A percentile compares a stretch with the other conserved stretches of the same genome.
Evolutionary conservation across 2,888 invertebrate species (phyloP).

Genomic region (Norana najaformis): DNA sequence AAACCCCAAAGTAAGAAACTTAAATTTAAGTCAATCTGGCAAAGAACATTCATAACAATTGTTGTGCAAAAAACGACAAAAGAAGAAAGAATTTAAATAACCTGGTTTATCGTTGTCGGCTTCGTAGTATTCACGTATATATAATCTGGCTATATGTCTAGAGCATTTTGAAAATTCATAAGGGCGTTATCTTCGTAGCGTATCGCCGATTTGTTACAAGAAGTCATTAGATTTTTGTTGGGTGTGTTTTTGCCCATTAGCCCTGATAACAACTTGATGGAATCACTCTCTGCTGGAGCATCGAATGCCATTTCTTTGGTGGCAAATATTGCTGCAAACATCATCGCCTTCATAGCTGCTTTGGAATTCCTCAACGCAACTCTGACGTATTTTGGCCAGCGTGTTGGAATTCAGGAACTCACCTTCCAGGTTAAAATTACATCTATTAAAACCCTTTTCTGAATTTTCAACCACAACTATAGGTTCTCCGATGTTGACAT

Average conservation of each 20-base stretch:
- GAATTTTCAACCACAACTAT: background rate
- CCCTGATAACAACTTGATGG: conserved; percentile 76
- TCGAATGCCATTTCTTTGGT: conserved; percentile 78
- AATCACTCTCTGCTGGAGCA: conserved; percentile 89
- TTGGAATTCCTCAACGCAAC: conserved; percentile 82
- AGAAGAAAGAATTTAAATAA: too few relatives aligned
- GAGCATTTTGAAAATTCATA: too few relatives aligned
- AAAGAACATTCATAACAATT: too few relatives aligned
- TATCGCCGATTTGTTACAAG: background rate
- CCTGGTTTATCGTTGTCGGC: too few relatives aligned
- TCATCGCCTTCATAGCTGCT: conserved; percentile 87
- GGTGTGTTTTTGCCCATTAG: background rate
- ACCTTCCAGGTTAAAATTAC: conserved; percentile 65
- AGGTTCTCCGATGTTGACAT: background rate
- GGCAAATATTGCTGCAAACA: conserved; percentile 84
- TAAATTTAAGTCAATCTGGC: too few relatives aligned
- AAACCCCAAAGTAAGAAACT: too few relatives aligned
- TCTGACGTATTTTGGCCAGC: conserved; percentile 65
- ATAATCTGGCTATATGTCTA: too few relatives aligned
- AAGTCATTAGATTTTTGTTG: background rate
- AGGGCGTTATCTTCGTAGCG: too few relatives aligned
- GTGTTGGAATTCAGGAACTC: conserved; percentile 72
- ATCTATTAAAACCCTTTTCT: background rate
- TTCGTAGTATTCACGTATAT: too few relatives aligned
- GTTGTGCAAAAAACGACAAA: background rate